Percentiles rank a stretch among this genome's conserved stretches.
Conservation (phyloP, 2,888 invertebrate species). For the Eupsilia transversa region DNA sequence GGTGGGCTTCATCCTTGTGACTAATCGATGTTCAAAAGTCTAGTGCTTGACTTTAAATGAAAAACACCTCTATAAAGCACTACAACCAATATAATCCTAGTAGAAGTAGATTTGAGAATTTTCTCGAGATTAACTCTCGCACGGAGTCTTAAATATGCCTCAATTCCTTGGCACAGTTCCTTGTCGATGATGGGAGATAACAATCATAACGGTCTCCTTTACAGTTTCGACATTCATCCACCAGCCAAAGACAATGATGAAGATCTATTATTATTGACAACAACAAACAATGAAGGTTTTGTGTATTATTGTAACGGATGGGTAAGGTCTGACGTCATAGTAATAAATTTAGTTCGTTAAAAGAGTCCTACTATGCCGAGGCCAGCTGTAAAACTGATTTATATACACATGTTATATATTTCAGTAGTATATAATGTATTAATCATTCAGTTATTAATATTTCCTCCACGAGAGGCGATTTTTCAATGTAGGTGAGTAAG, state of each 20-base stretch:
- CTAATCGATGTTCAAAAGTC: too few relatives aligned
- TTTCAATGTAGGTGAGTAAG: not conserved
- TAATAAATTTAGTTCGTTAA: conserved; percentile 42
- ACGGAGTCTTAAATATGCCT: not conserved
- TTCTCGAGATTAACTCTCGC: too few relatives aligned
- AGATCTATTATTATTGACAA: conserved; percentile 18
- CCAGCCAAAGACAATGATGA: not conserved
- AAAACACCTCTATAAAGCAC: too few relatives aligned
- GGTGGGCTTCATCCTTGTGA: too few relatives aligned
- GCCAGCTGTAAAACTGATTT: conserved; percentile 25
- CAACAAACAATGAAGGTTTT: conserved; percentile 42
- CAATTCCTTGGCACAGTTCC: not conserved
- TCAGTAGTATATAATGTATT: not conserved
- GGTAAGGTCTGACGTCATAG: conserved; percentile 38
- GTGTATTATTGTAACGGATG: conserved; percentile 25
- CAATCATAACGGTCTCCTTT: not conserved
- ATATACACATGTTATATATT: not conserved
- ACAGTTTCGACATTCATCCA: not conserved
- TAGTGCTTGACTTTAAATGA: too few relatives aligned
- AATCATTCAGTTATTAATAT: conserved; percentile 4
- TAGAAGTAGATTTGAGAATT: too few relatives aligned
- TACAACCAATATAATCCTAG: too few relatives aligned
- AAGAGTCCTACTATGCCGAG: conserved; percentile 13
- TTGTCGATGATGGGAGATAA: not conserved
- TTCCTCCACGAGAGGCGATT: not conserved